Percentiles rank a stretch among this genome's conserved stretches.
These are phyloP conservation scores for Gymnoscopelus braueri DNA, from an alignment of 2,797 vertebrate species.

Conservation along the genomic window DNA sequence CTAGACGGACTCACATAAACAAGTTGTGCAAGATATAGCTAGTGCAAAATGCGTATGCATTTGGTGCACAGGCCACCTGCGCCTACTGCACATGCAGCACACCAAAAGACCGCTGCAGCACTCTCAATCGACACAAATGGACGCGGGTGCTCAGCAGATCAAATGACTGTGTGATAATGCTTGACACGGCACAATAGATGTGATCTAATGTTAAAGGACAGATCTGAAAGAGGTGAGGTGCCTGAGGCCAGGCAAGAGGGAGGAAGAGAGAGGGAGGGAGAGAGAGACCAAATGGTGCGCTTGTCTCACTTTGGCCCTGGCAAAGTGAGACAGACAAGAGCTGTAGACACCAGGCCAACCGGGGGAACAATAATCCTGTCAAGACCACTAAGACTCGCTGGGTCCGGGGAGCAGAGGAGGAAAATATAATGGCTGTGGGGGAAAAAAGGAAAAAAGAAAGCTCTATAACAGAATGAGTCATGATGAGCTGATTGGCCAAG, in stretches of 20 bases:
- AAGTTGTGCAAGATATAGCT: too few species aligned
- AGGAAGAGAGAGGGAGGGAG: constrained; percentile 12
- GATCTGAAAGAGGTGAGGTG: constrained; percentile 10
- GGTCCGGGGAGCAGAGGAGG: not conserved
- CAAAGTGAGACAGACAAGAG: constrained; percentile 33
- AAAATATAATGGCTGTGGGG: too few species aligned
- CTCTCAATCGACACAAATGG: too few species aligned
- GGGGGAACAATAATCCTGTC: constrained; percentile 62
- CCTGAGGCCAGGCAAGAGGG: constrained; percentile 7
- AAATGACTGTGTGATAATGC: constrained; percentile 7
- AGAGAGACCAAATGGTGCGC: constrained; percentile 20
- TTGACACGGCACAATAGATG: constrained; percentile 17
- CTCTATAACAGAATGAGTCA: not conserved
- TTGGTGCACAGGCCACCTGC: too few species aligned
- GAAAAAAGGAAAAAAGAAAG: not conserved
- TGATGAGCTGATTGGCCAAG: not conserved
- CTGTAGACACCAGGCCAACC: constrained; percentile 33
- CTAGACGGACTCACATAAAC: too few species aligned
- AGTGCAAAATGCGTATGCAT: too few species aligned
- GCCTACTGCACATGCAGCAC: too few species aligned
- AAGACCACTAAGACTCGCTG: constrained; percentile 40
- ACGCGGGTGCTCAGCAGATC: not conserved
- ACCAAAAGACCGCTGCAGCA: not conserved
- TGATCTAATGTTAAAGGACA: constrained; percentile 22
- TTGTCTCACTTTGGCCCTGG: constrained; percentile 56